phyloP scores from a whole-genome alignment of 1,140 invertebrate species.

The Magallana ariakensis region DNA sequence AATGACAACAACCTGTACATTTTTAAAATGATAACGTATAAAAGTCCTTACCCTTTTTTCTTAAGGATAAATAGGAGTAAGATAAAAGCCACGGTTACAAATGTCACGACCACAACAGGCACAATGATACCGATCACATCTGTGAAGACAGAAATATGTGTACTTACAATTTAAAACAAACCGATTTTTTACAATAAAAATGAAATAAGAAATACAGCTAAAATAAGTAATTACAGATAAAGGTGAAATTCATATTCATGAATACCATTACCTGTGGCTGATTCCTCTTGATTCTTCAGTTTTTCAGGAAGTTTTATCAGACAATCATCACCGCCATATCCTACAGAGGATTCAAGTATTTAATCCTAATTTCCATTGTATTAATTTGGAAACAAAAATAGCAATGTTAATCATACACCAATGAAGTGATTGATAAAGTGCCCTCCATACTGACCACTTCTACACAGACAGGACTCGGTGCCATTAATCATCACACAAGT shows the following conservation, averaged over 20 bases:
- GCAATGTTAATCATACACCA: no score
- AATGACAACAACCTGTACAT: no score
- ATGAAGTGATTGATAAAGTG: no score
- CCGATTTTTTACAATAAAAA: not conserved
- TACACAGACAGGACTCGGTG: slow-evolving; percentile 73
- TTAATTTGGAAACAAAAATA: no score
- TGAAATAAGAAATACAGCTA: not conserved
- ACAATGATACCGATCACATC: slow-evolving; percentile 53
- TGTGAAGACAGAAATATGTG: slow-evolving; percentile 21
- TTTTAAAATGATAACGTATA: no score
- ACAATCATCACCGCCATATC: slow-evolving; percentile 51
- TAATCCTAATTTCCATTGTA: no score
- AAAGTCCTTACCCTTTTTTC: slow-evolving; percentile 47
- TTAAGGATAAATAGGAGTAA: slow-evolving; percentile 50
- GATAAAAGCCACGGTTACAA: slow-evolving; percentile 39
- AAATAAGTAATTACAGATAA: no score
- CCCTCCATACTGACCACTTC: slow-evolving; percentile 60
- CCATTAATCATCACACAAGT: slow-evolving; percentile 83
- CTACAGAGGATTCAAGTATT: not conserved
- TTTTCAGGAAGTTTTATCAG: slow-evolving; percentile 48
- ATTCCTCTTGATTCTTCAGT: slow-evolving; percentile 41
- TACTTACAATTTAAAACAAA: not conserved
- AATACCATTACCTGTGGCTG: slow-evolving; percentile 49
- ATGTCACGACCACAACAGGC: slow-evolving; percentile 44
- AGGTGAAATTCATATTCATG: no score